These are phyloP conservation scores for Halictus ligatus DNA, from an alignment of 2,888 invertebrate species.

Conservation along the genomic window DNA sequence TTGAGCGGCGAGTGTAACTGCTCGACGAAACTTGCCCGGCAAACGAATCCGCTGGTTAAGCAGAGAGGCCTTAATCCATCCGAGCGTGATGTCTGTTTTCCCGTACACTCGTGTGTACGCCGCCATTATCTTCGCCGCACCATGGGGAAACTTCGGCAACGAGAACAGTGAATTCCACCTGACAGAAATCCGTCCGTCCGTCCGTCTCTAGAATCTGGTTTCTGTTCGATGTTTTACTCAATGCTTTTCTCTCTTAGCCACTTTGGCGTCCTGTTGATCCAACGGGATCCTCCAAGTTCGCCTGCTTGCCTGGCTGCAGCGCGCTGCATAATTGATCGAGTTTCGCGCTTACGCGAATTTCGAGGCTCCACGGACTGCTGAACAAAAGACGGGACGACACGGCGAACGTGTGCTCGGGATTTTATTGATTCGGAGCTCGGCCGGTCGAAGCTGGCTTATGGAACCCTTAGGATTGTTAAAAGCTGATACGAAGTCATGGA, in stretches of 20 bases:
- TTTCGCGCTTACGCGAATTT: neutral
- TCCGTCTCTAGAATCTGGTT: neutral
- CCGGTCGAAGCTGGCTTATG: neutral
- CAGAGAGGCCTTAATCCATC: constrained; percentile 30
- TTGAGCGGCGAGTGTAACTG: neutral
- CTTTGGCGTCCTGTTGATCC: constrained; percentile 14
- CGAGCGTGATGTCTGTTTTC: constrained; percentile 26
- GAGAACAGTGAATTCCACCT: neutral
- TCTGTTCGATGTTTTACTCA: constrained; percentile 22
- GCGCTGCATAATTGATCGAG: constrained; percentile 27
- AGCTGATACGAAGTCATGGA: neutral
- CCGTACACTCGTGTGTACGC: constrained; percentile 31
- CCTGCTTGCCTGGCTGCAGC: neutral
- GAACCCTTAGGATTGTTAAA: neutral
- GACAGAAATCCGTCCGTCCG: neutral
- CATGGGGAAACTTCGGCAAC: constrained; percentile 59
- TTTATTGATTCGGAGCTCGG: neutral
- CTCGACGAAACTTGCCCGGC: neutral
- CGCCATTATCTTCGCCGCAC: constrained; percentile 44
- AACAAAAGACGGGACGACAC: neutral
- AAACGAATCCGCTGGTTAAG: constrained; percentile 6
- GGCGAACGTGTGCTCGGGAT: neutral
- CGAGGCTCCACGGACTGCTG: neutral
- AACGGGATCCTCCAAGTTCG: constrained; percentile 1
- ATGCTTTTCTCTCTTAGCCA: neutral